Conservation (phyloP, 2,113 vertebrate species). For the Aix galericulata region DNA sequence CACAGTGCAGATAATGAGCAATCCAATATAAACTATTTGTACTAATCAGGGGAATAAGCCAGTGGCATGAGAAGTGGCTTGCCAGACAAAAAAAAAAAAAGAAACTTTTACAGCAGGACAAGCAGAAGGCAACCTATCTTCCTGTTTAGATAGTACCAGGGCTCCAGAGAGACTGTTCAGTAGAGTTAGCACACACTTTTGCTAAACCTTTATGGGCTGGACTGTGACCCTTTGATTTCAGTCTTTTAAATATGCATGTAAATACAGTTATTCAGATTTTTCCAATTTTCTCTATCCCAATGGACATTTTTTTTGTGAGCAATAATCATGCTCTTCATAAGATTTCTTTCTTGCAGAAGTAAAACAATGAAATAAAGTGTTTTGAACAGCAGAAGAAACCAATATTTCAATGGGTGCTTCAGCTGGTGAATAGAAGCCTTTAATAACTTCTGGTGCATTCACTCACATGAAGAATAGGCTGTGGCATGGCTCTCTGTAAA, state of each 20-base stretch:
- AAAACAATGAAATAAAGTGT: neutral
- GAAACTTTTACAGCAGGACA: neutral
- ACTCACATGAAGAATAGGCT: neutral
- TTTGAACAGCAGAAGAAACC: neutral
- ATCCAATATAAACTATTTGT: neutral
- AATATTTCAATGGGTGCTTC: neutral
- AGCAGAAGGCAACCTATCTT: neutral
- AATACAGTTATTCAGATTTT: neutral
- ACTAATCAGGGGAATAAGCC: neutral
- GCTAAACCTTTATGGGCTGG: neutral
- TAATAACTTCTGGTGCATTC: neutral
- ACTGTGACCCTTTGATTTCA: fast-evolving
- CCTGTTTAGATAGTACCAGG: neutral
- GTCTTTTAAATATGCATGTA: neutral
- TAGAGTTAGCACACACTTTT: no score
- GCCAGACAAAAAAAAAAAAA: neutral
- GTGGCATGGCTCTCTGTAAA: neutral
- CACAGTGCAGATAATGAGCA: neutral
- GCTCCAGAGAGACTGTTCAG: neutral
- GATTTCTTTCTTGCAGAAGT: neutral
- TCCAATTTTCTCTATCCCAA: neutral
- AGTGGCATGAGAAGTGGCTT: neutral
- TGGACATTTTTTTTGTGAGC: fast-evolving
- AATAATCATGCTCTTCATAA: neutral
- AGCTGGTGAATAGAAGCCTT: neutral